These are phyloP conservation scores for Glyphotaelius pellucidus DNA, from an alignment of 2,888 invertebrate species.

Conservation along the genomic window DNA sequence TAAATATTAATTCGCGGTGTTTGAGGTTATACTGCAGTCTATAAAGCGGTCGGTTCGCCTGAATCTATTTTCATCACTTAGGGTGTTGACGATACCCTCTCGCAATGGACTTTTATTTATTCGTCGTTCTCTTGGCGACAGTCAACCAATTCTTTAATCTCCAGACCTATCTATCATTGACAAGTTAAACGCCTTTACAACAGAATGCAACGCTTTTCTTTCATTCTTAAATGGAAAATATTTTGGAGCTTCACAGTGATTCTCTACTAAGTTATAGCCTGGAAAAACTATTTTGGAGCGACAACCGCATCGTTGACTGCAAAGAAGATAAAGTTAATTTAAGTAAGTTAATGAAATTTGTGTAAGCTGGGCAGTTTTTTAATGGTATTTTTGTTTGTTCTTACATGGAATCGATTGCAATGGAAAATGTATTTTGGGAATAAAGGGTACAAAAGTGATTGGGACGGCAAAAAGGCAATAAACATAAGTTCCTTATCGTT, in stretches of 20 bases:
- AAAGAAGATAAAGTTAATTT: background rate
- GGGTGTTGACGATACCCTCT: constrained; percentile 20
- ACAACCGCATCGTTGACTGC: background rate
- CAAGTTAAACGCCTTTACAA: background rate
- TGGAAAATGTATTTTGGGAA: background rate
- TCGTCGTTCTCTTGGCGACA: background rate
- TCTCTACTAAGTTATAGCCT: background rate
- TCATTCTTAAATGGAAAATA: background rate
- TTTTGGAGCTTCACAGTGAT: background rate
- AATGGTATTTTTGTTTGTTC: background rate
- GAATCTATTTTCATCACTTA: constrained; percentile 43
- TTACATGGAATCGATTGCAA: background rate
- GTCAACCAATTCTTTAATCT: background rate
- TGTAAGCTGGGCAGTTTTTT: background rate
- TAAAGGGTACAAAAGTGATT: background rate
- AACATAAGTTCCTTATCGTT: too few species aligned
- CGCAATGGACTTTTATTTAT: background rate
- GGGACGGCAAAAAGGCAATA: too few species aligned
- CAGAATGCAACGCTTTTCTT: background rate
- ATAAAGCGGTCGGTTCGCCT: constrained; percentile 27
- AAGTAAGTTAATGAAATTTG: background rate
- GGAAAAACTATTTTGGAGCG: background rate
- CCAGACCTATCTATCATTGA: background rate
- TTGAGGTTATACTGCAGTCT: constrained; percentile 45
- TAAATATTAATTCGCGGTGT: constrained; percentile 51